These are phyloP conservation scores for Echinarachnius parma DNA, from an alignment of 53 echinoderm and acorn worm species.

Conservation along the genomic window DNA sequence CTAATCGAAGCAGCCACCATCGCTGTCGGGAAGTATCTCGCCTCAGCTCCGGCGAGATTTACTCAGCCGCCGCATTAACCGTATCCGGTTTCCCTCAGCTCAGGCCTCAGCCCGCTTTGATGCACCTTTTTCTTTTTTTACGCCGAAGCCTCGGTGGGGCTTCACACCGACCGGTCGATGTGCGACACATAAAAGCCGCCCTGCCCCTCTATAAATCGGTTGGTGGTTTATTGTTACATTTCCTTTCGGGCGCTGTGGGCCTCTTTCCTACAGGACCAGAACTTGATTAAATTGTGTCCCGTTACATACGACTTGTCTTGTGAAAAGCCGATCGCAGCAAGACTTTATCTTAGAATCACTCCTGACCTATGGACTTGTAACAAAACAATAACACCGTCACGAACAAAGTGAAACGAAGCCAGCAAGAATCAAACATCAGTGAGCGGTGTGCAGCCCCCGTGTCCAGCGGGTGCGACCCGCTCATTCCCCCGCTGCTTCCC, in stretches of 20 bases:
- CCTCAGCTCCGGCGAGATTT: constrained; percentile 22
- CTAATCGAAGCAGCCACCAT: constrained; percentile 36
- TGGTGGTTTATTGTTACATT: constrained; percentile 46
- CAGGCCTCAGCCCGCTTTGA: constrained; percentile 17
- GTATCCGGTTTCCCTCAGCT: constrained; percentile 45
- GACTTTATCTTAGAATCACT: neutral
- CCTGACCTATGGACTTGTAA: constrained; percentile 2
- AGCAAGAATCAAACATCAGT: constrained; percentile 10
- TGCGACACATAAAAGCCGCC: neutral
- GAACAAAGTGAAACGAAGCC: no score
- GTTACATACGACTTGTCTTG: constrained; percentile 27
- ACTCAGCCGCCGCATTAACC: constrained; percentile 56
- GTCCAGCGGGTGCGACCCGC: constrained; percentile 13
- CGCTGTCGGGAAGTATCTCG: constrained; percentile 30
- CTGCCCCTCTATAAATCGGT: constrained; percentile 41
- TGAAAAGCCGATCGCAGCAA: neutral
- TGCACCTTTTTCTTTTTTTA: no score
- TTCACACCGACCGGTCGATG: constrained; percentile 6
- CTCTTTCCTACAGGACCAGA: constrained; percentile 10
- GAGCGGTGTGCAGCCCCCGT: neutral
- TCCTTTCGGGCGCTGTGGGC: constrained; percentile 35
- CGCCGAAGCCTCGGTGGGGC: constrained; percentile 15
- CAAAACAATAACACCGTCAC: no score
- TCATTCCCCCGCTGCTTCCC: neutral
- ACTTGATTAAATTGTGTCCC: constrained; percentile 17